A percentile compares a stretch with the other conserved stretches of the same genome.
Evolutionary conservation across 1,140 invertebrate species (phyloP).

Genomic region (Akabosia matsudoensis): DNA sequence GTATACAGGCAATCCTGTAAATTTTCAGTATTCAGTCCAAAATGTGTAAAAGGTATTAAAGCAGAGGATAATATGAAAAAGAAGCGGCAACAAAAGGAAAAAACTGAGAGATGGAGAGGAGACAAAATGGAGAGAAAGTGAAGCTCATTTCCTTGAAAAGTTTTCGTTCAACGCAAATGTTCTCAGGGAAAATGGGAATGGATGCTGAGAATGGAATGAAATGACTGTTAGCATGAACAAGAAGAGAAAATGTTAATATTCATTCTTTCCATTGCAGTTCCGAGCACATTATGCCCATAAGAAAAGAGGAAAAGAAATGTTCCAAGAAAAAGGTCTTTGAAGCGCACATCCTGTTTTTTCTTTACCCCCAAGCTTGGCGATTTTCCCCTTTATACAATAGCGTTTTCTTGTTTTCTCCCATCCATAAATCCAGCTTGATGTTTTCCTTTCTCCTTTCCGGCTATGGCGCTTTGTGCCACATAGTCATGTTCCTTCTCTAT

Average conservation of each 20-base stretch:
- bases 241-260: not conserved
- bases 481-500: not conserved
- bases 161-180: conserved; percentile 44
- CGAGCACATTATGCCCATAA: conserved; percentile 33
- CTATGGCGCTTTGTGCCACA: not conserved
- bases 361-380: not conserved
- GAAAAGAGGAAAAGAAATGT: conserved; percentile 25
- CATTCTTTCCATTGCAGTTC: conserved; percentile 28
- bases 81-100: too few relatives aligned
- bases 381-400: not conserved
- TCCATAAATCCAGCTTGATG: not conserved
- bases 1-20: not conserved
- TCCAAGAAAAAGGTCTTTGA: not conserved
- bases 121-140: conserved; percentile 38
- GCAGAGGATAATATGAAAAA: conserved; percentile 24
- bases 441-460: not conserved
- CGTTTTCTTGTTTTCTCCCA: not conserved
- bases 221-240: not conserved
- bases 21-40: conserved; percentile 1
- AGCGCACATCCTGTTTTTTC: not conserved
- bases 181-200: conserved; percentile 38
- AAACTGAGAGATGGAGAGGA: not conserved
- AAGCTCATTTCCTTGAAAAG: conserved; percentile 45
- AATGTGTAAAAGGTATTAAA: not conserved
- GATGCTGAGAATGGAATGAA: conserved; percentile 29